These are phyloP conservation scores for Sebastes vulpes DNA, from an alignment of 2,797 vertebrate genomes.

Conservation along the genomic window DNA sequence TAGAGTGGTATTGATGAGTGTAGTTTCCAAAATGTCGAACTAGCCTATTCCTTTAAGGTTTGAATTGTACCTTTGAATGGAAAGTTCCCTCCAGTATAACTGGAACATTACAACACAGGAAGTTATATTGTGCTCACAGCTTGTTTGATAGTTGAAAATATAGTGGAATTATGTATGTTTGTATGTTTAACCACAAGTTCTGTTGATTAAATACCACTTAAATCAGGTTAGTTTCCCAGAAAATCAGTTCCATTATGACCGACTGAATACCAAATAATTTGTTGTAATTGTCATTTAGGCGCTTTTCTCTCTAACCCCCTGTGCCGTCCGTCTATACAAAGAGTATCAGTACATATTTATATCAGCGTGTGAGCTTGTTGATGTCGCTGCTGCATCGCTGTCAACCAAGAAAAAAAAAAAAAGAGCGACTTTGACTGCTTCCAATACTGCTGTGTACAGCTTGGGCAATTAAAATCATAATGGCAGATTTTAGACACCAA, in stretches of 20 bases:
- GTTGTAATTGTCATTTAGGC: neutral
- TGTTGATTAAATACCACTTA: neutral
- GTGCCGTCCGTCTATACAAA: neutral
- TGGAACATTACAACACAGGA: neutral
- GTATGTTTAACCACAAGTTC: neutral
- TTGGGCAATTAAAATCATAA: constrained; percentile 78
- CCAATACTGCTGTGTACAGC: constrained; percentile 46
- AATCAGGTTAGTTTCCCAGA: neutral
- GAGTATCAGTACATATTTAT: constrained; percentile 1
- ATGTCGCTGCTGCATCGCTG: constrained; percentile 30
- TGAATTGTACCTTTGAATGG: neutral
- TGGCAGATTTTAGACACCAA: constrained; percentile 74
- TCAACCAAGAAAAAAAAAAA: constrained; percentile 18
- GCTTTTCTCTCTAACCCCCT: neutral
- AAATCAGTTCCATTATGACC: neutral
- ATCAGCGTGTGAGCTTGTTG: neutral
- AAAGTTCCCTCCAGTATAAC: neutral
- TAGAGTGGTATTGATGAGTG: no score
- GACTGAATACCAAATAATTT: neutral
- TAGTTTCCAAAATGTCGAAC: neutral
- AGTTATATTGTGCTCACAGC: no score
- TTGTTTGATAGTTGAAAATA: neutral
- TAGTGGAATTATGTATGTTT: neutral
- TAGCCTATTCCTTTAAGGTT: neutral
- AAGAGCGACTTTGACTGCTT: constrained; percentile 62